Conservation (phyloP, 2,113 vertebrate species). For the Mesocricetus auratus region DNA sequence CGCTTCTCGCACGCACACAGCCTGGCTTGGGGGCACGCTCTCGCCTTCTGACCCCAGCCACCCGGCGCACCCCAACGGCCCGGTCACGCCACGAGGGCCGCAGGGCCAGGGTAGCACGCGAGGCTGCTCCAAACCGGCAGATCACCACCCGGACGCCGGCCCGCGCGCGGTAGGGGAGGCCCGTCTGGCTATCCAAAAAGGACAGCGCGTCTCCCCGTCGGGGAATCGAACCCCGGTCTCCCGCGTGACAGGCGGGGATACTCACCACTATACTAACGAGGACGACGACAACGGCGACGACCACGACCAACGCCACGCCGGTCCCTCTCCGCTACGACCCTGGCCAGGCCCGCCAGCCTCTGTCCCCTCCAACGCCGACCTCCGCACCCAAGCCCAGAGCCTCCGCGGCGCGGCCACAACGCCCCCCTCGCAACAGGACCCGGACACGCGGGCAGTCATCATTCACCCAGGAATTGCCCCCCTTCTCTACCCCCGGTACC, state of each 20-base stretch:
- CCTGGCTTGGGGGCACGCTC: not conserved
- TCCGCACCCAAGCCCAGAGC: not conserved
- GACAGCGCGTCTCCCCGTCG: not conserved
- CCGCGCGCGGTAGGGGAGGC: too few relatives aligned
- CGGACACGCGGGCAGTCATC: too few relatives aligned
- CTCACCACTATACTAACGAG: slow-evolving; percentile 60
- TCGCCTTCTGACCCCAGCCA: not conserved
- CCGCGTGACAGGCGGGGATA: slow-evolving; percentile 72
- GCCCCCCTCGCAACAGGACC: not conserved
- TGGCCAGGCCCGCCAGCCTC: not conserved
- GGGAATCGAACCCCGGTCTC: slow-evolving; percentile 74
- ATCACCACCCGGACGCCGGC: not conserved
- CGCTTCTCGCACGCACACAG: not conserved
- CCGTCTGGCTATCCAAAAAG: not conserved
- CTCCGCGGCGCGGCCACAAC: not conserved
- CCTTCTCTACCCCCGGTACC: too few relatives aligned
- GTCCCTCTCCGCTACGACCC: not conserved
- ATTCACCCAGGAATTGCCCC: too few relatives aligned
- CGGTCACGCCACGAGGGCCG: not conserved
- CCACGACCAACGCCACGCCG: rapidly evolving
- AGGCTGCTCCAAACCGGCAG: rapidly evolving
- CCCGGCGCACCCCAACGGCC: too few relatives aligned
- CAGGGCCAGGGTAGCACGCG: too few relatives aligned
- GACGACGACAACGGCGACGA: rapidly evolving
- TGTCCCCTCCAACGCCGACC: rapidly evolving